Conservation (phyloP, 2,888 invertebrate genomes). For the Criorhina ranunculi region DNA sequence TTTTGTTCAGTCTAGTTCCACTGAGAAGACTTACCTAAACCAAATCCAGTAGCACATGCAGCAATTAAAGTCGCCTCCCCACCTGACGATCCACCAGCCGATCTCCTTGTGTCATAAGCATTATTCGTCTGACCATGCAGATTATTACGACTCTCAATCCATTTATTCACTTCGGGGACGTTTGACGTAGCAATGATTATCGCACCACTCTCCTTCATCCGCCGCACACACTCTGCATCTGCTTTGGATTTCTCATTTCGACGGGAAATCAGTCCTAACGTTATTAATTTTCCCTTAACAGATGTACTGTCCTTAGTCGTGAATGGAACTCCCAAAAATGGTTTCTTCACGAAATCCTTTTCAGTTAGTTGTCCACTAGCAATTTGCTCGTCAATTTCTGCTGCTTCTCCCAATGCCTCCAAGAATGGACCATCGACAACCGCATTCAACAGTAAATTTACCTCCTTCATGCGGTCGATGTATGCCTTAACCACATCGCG, state of each 20-base stretch:
- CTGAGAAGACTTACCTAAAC: constrained; percentile 87
- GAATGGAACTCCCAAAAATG: constrained; percentile 96
- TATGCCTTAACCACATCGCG: constrained; percentile 90
- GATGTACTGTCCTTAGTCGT: constrained; percentile 95
- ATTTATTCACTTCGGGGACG: constrained; percentile 96
- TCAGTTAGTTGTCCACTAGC: constrained; percentile 86
- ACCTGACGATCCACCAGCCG: constrained; percentile 96
- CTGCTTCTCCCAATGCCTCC: constrained; percentile 91
- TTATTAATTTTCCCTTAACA: constrained; percentile 89
- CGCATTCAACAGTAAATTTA: constrained; percentile 91
- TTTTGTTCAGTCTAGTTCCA: too few species aligned
- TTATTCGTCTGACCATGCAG: constrained; percentile 95
- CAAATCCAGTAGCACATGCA: constrained; percentile 92
- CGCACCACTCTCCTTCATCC: constrained; percentile 92
- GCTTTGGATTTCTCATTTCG: constrained; percentile 87
- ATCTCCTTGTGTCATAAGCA: constrained; percentile 94
- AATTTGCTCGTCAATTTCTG: constrained; percentile 89
- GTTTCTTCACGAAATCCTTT: constrained; percentile 88
- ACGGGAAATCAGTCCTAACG: constrained; percentile 88
- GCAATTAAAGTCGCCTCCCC: constrained; percentile 92
- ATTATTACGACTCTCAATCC: constrained; percentile 94
- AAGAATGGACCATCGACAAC: constrained; percentile 92
- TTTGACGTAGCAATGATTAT: constrained; percentile 96
- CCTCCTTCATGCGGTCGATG: constrained; percentile 90
- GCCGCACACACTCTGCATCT: constrained; percentile 92